Percentiles rank a stretch among this genome's conserved stretches.
Evolutionary conservation across 2,888 invertebrate genomes (phyloP).

Genomic region (Tachystola acroxantha): DNA sequence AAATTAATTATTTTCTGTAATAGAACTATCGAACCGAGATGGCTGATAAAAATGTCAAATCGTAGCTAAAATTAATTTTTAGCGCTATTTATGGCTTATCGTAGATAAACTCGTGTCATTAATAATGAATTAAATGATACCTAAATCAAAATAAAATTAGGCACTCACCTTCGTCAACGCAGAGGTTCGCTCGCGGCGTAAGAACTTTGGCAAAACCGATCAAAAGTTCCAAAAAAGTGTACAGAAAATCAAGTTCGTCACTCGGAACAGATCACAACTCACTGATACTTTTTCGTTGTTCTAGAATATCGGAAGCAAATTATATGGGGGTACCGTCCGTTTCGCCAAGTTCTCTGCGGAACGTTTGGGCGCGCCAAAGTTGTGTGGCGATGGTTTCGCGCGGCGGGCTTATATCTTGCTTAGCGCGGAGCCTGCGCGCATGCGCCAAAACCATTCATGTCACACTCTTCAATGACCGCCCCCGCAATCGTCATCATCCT

Average conservation of each 20-base stretch:
- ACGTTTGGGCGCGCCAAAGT: conserved; percentile 71
- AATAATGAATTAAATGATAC: too few relatives aligned
- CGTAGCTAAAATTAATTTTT: too few relatives aligned
- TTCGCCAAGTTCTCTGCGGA: conserved; percentile 52
- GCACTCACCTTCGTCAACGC: conserved; percentile 29
- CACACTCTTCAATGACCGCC: conserved; percentile 68
- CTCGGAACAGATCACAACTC: conserved; percentile 45
- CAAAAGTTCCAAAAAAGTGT: conserved; percentile 39
- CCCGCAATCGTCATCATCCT: conserved; percentile 36
- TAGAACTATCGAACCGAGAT: too few relatives aligned
- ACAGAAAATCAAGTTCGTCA: conserved; percentile 30
- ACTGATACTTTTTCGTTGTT: conserved; percentile 23
- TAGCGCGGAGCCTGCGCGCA: conserved; percentile 46
- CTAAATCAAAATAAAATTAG: conserved; percentile 24
- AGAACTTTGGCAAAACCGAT: conserved; percentile 44
- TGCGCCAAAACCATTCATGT: conserved; percentile 63
- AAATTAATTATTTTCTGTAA: too few relatives aligned
- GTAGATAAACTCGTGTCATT: too few relatives aligned
- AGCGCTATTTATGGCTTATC: too few relatives aligned
- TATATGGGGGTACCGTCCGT: conserved; percentile 25
- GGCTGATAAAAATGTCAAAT: too few relatives aligned
- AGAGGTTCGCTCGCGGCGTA: conserved; percentile 29
- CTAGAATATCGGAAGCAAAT: conserved; percentile 24
- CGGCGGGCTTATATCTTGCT: conserved; percentile 65
- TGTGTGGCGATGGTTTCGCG: conserved; percentile 57